A percentile compares a stretch with the other conserved stretches of the same genome.
These are phyloP conservation scores for Notodromas monacha DNA, from an alignment of 2,888 invertebrate genomes.

Conservation along the genomic window DNA sequence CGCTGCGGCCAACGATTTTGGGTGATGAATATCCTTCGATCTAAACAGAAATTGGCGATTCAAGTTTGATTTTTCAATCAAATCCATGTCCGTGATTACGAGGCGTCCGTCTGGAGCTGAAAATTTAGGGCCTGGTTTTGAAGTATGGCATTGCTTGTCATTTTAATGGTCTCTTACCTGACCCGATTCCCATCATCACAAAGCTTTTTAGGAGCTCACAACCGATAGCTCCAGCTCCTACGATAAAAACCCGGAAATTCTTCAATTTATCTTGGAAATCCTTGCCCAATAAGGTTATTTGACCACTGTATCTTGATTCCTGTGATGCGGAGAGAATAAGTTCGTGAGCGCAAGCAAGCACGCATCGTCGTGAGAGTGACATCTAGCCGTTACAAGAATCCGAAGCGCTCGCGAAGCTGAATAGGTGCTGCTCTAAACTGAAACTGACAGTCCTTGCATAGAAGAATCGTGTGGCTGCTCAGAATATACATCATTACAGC, in stretches of 20 bases:
- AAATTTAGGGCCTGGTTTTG: too few species aligned
- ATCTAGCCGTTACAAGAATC: too few species aligned
- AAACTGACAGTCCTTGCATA: too few species aligned
- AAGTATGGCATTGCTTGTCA: slow-evolving; percentile 12
- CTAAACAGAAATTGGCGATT: slow-evolving; percentile 18
- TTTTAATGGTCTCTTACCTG: too few species aligned
- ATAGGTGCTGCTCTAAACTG: too few species aligned
- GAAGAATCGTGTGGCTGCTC: too few species aligned
- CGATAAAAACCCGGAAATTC: slow-evolving; percentile 11
- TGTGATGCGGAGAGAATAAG: too few species aligned
- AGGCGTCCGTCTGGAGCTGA: too few species aligned
- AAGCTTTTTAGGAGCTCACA: slow-evolving; percentile 18
- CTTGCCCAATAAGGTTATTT: slow-evolving; percentile 14
- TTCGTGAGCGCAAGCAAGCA: too few species aligned
- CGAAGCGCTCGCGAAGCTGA: too few species aligned
- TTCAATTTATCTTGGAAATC: slow-evolving; percentile 10
- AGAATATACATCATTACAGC: too few species aligned
- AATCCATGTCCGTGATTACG: slow-evolving; percentile 17
- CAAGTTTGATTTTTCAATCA: slow-evolving; percentile 17
- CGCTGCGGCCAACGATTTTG: slow-evolving; percentile 16
- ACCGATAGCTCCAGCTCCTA: slow-evolving; percentile 18
- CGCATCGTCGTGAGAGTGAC: too few species aligned
- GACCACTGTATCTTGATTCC: slow-evolving; percentile 16
- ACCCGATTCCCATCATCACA: slow-evolving; percentile 15
- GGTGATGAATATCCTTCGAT: slow-evolving; percentile 15